Base-by-base conservation (phyloP, 2,113 vertebrate species). In the Hippocampus barbouri region DNA sequence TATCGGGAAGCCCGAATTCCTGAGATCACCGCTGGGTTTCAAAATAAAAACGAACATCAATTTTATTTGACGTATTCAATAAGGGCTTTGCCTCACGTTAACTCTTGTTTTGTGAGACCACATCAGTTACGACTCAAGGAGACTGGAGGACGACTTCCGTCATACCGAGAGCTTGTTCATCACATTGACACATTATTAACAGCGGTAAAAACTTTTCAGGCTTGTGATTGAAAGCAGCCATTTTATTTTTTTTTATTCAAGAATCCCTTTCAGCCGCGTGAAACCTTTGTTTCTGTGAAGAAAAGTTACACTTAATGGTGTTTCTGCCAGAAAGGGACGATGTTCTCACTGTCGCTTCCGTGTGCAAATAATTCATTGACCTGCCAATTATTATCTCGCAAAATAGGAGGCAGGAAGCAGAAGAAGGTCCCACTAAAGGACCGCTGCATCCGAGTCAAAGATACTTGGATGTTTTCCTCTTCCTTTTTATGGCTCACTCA, bases 1-100 rank as follows among this genome's bases (percentile, higher is more conserved):
- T 93, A 93, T 85, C 91, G 93, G 91, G n/a, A 66, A 93, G 92
- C 90, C 86, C 82, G 91, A 94, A 93, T 93, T 41, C 85, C 87
- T 83, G 51, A 82, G 88, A 89, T 90, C 86, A 83, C 81, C 86
- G 74, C 88, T 73, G 76, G 80, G 83, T 88, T 88, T 91, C 25
- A 14, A 23, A 66, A 66, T 74, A 87, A 89, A 83, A 88, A 83
- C 85, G 85, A 90, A 89, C 87, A 91, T 90, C 80, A 87, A 86
- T 90, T 91, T 91, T 89, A 91, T 91, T 91, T 89, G 89, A 91
- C 88, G 88, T 90, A 79, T 91, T 92, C 90, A 92, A 66, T 8
- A 91, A 86, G 85, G 81, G 77, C 71, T 78, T 78, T 76, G 77
- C 85, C 88, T 83, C 82, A 76, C 87, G 88, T 86, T 87, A 87